Percentiles rank a stretch among this genome's conserved stretches.
phyloP scores from a whole-genome alignment of 64 coral and sea anemone species.

The Cladopsammia gracilis region DNA sequence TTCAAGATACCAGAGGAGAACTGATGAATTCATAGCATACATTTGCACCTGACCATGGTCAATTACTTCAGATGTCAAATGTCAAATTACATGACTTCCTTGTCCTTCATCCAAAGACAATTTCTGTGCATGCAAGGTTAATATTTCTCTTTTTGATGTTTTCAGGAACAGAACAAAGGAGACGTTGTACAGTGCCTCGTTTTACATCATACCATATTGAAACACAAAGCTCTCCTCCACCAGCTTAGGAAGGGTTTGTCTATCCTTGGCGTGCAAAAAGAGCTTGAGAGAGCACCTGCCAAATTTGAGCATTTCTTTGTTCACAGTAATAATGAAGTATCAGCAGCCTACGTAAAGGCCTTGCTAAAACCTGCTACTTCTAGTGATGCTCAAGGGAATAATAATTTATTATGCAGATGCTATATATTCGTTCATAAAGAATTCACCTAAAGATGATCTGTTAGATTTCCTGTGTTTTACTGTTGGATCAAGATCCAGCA shows the following conservation, averaged over 20 bases:
- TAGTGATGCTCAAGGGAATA: constrained; percentile 53
- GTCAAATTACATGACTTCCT: too few species aligned
- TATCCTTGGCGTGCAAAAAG: constrained; percentile 12
- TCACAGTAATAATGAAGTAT: constrained; percentile 33
- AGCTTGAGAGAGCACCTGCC: constrained; percentile 41
- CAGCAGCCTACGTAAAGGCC: constrained; percentile 11
- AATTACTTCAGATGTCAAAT: too few species aligned
- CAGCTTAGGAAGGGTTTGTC: constrained; percentile 46
- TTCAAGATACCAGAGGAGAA: too few species aligned
- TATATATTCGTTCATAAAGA: constrained; percentile 58
- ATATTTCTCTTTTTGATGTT: not conserved
- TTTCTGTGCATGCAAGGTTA: too few species aligned
- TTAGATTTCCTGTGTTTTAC: constrained; percentile 64
- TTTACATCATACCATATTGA: constrained; percentile 42
- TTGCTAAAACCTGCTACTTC: constrained; percentile 54
- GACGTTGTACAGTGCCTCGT: constrained; percentile 27
- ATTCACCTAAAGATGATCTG: constrained; percentile 64
- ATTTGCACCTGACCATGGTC: too few species aligned
- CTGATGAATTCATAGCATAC: too few species aligned
- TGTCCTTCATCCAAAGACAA: too few species aligned
- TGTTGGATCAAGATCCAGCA: constrained; percentile 65
- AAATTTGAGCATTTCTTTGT: constrained; percentile 72
- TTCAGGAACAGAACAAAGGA: constrained; percentile 33
- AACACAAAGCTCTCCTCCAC: constrained; percentile 46
- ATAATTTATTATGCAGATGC: constrained; percentile 68